These are phyloP conservation scores for Sebastes matsubarae DNA, from an alignment of 2,797 vertebrate species.

Conservation along the genomic window DNA sequence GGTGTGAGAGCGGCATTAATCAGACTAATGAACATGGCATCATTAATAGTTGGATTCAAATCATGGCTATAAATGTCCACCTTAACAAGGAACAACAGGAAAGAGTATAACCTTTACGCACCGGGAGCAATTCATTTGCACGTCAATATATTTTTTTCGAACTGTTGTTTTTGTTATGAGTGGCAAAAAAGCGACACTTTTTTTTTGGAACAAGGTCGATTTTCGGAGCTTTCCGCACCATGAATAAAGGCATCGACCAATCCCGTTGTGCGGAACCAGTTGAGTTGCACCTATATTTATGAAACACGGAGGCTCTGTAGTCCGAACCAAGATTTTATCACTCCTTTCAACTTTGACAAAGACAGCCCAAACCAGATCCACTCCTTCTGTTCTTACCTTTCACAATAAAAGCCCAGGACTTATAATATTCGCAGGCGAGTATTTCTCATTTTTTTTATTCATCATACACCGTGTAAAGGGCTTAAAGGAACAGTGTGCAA, in stretches of 20 bases:
- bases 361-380: neutral
- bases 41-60: conserved; percentile 7
- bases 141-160: neutral
- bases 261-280: no score
- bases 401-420: neutral
- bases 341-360: no score
- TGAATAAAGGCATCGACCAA: no score
- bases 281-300: no score
- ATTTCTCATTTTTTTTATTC: no score
- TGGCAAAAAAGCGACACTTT: no score
- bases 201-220: no score
- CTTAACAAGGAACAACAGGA: neutral
- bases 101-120: neutral
- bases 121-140: neutral
- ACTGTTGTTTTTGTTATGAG: no score
- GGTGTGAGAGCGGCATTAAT: conserved; percentile 13
- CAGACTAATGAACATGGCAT: conserved; percentile 25
- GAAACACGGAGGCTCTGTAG: neutral
- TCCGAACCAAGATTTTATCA: no score
- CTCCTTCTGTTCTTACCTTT: neutral
- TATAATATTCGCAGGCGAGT: neutral
- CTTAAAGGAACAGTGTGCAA: no score
- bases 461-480: fast-evolving
- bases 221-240: no score
- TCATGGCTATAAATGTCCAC: neutral